Conservation (phyloP, 2,797 vertebrate species). For the Dendrocincla tyrannina region DNA sequence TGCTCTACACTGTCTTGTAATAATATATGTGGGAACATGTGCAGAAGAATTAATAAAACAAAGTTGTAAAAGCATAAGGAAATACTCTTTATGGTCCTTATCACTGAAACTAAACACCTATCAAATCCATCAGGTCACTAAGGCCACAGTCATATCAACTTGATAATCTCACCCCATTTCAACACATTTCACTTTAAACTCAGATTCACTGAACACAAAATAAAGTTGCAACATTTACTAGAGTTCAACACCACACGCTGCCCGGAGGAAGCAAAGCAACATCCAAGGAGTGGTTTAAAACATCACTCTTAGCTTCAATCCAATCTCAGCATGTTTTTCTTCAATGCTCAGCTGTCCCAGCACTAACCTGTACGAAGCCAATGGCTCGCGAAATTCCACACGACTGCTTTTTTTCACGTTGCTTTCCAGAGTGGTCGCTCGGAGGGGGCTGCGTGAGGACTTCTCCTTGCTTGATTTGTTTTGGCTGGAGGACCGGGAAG, state of each 20-base stretch:
- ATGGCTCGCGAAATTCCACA: slow-evolving; percentile 87
- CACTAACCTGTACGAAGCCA: slow-evolving; percentile 87
- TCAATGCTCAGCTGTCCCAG: background rate
- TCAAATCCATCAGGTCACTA: background rate
- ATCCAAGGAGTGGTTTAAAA: background rate
- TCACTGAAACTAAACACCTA: background rate
- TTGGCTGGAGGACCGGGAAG: slow-evolving; percentile 75
- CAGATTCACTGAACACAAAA: background rate
- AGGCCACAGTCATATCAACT: background rate
- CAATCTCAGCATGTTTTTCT: background rate
- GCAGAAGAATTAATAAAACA: background rate
- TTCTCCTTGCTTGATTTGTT: slow-evolving; percentile 85
- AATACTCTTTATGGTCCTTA: background rate
- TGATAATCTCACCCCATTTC: background rate
- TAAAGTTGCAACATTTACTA: background rate
- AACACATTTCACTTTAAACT: background rate
- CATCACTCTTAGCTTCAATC: background rate
- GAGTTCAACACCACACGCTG: background rate
- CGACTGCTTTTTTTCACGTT: slow-evolving; percentile 83
- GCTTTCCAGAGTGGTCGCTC: slow-evolving; percentile 89
- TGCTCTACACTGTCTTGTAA: background rate
- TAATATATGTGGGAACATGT: background rate
- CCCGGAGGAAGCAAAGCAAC: background rate
- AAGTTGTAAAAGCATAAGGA: background rate
- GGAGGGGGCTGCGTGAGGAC: slow-evolving; percentile 89